phyloP scores from a whole-genome alignment of 2,113 vertebrate genomes.

The Trinectes maculatus region DNA sequence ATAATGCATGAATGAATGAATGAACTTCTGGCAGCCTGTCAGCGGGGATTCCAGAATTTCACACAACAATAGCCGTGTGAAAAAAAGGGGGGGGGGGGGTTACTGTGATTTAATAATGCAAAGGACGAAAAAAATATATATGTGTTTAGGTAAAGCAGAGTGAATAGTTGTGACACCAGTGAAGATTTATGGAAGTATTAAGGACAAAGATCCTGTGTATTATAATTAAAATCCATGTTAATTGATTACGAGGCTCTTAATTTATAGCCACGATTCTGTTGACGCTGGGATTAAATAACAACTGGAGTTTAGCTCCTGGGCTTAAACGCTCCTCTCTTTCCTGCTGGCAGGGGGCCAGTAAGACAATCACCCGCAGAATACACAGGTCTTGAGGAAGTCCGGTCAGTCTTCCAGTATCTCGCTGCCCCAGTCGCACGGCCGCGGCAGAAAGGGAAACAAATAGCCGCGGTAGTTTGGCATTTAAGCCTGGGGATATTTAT shows the following conservation, averaged over 20 bases:
- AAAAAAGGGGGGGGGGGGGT: constrained; percentile 2
- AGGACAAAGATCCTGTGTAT: constrained; percentile 45
- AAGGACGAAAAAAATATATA: constrained; percentile 45
- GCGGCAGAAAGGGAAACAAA: constrained; percentile 85
- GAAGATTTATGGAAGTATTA: constrained; percentile 60
- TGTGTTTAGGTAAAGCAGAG: constrained; percentile 26
- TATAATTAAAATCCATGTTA: constrained; percentile 78
- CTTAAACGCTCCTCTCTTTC: constrained; percentile 70
- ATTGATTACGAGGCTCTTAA: constrained; percentile 83
- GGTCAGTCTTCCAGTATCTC: constrained; percentile 77
- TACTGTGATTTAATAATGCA: constrained; percentile 52
- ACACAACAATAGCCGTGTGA: background rate
- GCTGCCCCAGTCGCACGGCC: constrained; percentile 78
- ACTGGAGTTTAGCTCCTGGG: constrained; percentile 78
- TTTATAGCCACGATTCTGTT: constrained; percentile 81
- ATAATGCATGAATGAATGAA: no score
- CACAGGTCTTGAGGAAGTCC: constrained; percentile 79
- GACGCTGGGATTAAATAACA: constrained; percentile 87
- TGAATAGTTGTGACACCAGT: constrained; percentile 46
- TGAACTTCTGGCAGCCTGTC: background rate
- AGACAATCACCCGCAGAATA: constrained; percentile 79
- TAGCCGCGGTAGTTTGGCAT: constrained; percentile 60
- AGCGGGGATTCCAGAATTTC: constrained; percentile 14
- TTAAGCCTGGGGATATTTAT: constrained; percentile 62
- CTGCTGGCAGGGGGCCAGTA: constrained; percentile 83